Evolutionary conservation across 2,888 invertebrate species (phyloP), one percentile per base, ranked within the genome.

Genomic region (Antheraea yamamai): DNA sequence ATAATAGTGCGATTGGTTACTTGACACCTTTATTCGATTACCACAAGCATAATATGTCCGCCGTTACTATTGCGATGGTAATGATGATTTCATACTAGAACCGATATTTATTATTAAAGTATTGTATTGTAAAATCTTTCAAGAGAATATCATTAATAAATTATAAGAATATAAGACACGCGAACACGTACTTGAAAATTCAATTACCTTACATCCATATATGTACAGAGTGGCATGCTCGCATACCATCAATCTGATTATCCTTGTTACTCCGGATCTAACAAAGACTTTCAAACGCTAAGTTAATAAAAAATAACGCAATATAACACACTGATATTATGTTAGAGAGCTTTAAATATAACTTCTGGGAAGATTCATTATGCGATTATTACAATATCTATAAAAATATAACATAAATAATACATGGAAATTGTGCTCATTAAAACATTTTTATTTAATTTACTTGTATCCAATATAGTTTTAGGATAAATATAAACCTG

Each of bases 1-100:
- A 12, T 3, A 20, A 70, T n/a, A n/a, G 12, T 35, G 20, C n/a
- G 3, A 18, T 39, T 39, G 12, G 39, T 70, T 39, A 70, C n/a
- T 70, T 70, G 70, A 70, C 39, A 39, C 70, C 20, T 70, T 39
- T n/a, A 70, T 10, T 39, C 39, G 39, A 39, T 70, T 39, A 39
- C 70, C 70, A 70, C 39, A 70, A 70, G 39, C 70, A 70, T 12
- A 39, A 39, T 39, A 39, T 39, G 70, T 70, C 30, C 20, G 18
- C 39, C 39, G 35, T 18, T 68, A 16, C 30, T 30, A 30, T 14
- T 66, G 26, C 16, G 18, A 23, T 23, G 6, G 26, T 14, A 10
- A 18, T 4, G 20, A 39, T 68, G 7, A 39, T 39, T 68, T 68
- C 39, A 64, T 64, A 64, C 64, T 64, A 64, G 14, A 64, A 64